These are phyloP conservation scores for Leistus spinibarbis DNA, from an alignment of 2,888 invertebrate species.

Conservation along the genomic window DNA sequence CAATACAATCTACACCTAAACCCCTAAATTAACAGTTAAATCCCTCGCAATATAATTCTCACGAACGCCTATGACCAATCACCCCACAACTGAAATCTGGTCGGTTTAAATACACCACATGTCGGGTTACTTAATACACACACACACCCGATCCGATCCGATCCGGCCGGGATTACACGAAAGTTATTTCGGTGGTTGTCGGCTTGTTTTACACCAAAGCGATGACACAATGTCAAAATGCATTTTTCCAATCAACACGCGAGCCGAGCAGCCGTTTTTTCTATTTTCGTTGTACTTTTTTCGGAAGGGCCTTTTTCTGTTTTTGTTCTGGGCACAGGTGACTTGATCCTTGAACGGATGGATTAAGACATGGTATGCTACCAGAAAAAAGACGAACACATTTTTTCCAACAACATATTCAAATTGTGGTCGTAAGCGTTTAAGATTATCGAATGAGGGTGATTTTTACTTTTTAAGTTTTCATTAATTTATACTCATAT, in stretches of 20 bases:
- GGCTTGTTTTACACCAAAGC: conserved; percentile 25
- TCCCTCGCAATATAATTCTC: not conserved
- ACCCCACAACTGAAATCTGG: not conserved
- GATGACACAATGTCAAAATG: conserved; percentile 32
- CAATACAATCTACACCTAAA: not conserved
- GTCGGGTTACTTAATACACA: conserved; percentile 3
- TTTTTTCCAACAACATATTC: not conserved
- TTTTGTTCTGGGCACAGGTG: conserved; percentile 26
- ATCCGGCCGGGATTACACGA: not conserved
- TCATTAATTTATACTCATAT: not conserved
- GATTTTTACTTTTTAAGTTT: not conserved
- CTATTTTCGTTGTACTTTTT: conserved; percentile 12
- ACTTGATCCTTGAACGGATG: conserved; percentile 20
- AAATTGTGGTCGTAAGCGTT: not conserved
- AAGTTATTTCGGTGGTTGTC: not conserved
- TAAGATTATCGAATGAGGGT: not conserved
- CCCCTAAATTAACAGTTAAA: not conserved
- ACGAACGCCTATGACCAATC: not conserved
- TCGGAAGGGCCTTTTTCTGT: conserved; percentile 11
- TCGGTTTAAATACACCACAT: conserved; percentile 3
- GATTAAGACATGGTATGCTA: conserved; percentile 13
- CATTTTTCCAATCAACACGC: conserved; percentile 16
- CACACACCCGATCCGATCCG: too few relatives aligned
- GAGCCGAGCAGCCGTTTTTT: not conserved
- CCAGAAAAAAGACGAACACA: not conserved